Conservation (phyloP, 2,113 vertebrate genomes). For the Hassar affinis region DNA sequence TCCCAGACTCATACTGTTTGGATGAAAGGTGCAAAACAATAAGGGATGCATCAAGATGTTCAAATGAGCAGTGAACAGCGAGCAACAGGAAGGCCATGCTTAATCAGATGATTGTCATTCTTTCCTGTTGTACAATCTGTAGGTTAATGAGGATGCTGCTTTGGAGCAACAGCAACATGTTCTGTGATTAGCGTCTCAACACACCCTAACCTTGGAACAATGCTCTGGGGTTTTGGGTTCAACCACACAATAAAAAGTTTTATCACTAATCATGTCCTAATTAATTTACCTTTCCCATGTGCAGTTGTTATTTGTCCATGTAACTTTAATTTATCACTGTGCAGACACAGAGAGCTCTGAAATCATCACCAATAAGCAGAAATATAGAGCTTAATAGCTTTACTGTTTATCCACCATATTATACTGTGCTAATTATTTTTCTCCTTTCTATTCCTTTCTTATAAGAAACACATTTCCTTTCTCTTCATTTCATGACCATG, state of each 20-base stretch:
- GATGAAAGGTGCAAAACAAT: constrained; percentile 5
- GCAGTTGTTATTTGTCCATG: constrained; percentile 13
- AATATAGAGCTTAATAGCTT: neutral
- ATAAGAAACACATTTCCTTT: too few relatives aligned
- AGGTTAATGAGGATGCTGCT: constrained; percentile 44
- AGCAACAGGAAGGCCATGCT: neutral
- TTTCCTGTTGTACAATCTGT: constrained; percentile 28
- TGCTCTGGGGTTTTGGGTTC: constrained; percentile 1
- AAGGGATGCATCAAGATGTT: neutral
- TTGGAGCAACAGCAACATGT: constrained; percentile 33
- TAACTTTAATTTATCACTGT: constrained; percentile 7
- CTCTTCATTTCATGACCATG: neutral
- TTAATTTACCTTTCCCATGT: constrained; percentile 36
- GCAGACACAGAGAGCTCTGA: constrained; percentile 4
- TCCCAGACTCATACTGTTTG: constrained; percentile 2
- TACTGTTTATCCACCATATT: neutral
- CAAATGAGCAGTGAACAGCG: constrained; percentile 7
- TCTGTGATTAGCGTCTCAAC: constrained; percentile 50
- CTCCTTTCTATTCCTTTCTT: neutral
- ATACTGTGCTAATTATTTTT: neutral
- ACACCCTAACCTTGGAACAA: constrained; percentile 33
- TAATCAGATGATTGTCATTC: constrained; percentile 35
- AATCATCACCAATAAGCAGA: neutral
- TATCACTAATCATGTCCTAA: constrained; percentile 50
- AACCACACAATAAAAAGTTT: constrained; percentile 13